Evolutionary conservation across 2,797 vertebrate species (phyloP).

Genomic region (Fundulus diaphanus): DNA sequence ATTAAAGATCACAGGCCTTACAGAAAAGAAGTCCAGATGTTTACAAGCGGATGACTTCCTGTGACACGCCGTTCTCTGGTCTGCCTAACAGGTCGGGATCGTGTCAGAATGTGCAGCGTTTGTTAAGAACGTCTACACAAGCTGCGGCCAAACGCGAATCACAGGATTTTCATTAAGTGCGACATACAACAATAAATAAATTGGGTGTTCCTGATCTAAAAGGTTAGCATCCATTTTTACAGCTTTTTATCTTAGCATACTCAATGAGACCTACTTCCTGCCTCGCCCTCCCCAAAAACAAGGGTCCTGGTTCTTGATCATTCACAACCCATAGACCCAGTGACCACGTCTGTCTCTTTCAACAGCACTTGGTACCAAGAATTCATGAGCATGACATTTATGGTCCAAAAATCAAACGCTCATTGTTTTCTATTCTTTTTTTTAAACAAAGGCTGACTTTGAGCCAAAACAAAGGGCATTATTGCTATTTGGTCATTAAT

Average conservation of each 20-base stretch:
- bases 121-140: constrained; percentile 12
- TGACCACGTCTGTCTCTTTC: constrained; percentile 35
- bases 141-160: constrained; percentile 24
- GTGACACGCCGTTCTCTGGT: constrained; percentile 35
- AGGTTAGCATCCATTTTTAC: constrained; percentile 18
- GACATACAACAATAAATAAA: constrained; percentile 18
- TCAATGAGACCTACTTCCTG: constrained; percentile 48
- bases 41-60: constrained; percentile 8
- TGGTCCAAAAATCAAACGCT: background rate
- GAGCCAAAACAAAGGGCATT: background rate
- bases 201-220: constrained; percentile 9
- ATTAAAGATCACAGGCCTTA: constrained; percentile 67
- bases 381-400: constrained; percentile 6
- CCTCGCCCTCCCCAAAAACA: constrained; percentile 66
- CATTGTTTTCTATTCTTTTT: background rate
- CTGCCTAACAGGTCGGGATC: constrained; percentile 25
- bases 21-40: constrained; percentile 32
- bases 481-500: constrained; percentile 5
- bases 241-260: constrained; percentile 24
- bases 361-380: constrained; percentile 20
- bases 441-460: background rate
- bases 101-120: constrained; percentile 18
- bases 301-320: constrained; percentile 62
- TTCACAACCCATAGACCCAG: constrained; percentile 65
- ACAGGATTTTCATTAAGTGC: background rate